Evolutionary conservation across 1,140 invertebrate species (phyloP), one percentile per base, ranked within the genome.

Genomic region (Drosophila watanabei): DNA sequence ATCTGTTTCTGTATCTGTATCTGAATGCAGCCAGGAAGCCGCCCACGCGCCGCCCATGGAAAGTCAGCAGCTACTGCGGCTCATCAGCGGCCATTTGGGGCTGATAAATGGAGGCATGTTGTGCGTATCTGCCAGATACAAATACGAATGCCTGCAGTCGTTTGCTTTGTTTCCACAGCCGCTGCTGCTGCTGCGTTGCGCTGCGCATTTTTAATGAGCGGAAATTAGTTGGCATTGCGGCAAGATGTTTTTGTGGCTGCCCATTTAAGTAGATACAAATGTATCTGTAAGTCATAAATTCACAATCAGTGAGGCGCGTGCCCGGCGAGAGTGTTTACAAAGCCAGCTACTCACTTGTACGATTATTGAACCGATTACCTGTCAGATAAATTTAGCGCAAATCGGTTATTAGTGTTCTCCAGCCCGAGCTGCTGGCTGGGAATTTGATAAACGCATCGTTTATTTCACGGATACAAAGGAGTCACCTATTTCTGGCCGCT

Each of bases 41-140:
- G 78, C 85, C 85, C 84, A 88, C 84, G 59, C 77, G 59, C 80
- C 80, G 66, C 88, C 88, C 77, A 79, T 88, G 51, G 45, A 83
- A 54, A 86, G 87, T 80, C 80, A 72, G 60, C 77, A 66, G 77
- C 68, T 64, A 68, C 61, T 80, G 75, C 64, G 64, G 60, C 82
- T 68, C 65, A 75, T 56, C 61, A 76, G 60, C 64, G 33, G 33
- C 66, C 63, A 66, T 79, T 48, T 45, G 76, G 39, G 70, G 32
- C 80, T 89, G 85, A 89, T 89, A 84, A 81, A 81, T 85, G 78
- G 75, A 88, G 85, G 85, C 80, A 89, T 85, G 85, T 82, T 88
- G 70, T 79, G 78, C 85, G 77, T 88, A 88, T 88, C 84, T 84
- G 72, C 58, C 68, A 88, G 78, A 88, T 86, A 86, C 63, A 86